These are phyloP conservation scores for Spondyliosoma cantharus DNA, from an alignment of 2,797 vertebrate genomes.

Conservation along the genomic window DNA sequence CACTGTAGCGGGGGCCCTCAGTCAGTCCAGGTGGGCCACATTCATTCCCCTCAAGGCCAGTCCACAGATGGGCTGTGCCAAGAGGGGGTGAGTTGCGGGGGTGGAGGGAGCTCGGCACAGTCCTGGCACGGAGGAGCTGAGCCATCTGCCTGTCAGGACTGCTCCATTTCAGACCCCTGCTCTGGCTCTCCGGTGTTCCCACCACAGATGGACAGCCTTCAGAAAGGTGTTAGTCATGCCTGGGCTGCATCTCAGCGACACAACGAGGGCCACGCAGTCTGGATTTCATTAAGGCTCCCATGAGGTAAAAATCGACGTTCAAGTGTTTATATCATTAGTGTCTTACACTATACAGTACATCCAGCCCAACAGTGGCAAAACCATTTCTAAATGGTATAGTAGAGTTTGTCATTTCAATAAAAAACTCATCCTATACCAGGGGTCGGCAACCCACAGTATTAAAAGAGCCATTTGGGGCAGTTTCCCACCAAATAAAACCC, in stretches of 20 bases:
- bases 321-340: too few species aligned
- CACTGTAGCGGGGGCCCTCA: slow-evolving; percentile 12
- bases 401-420: too few species aligned
- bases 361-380: too few species aligned
- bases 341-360: too few species aligned
- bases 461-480: too few species aligned
- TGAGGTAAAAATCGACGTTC: too few species aligned
- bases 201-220: slow-evolving; percentile 77
- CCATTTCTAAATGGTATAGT: too few species aligned
- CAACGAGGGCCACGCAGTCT: slow-evolving; percentile 28
- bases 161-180: slow-evolving; percentile 74
- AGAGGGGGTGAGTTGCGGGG: slow-evolving; percentile 51
- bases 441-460: too few species aligned
- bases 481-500: too few species aligned
- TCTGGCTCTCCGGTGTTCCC: slow-evolving; percentile 56
- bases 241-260: slow-evolving; percentile 54
- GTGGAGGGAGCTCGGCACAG: slow-evolving; percentile 55
- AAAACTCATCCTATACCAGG: too few species aligned
- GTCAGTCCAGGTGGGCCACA: slow-evolving; percentile 65
- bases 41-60: slow-evolving; percentile 62
- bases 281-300: slow-evolving; percentile 29
- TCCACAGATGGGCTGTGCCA: slow-evolving; percentile 75
- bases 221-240: slow-evolving; percentile 76
- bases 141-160: slow-evolving; percentile 80
- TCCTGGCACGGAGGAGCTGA: slow-evolving; percentile 67